phyloP scores from a whole-genome alignment of 2,888 invertebrate genomes.

The Athrips mouffetella region DNA sequence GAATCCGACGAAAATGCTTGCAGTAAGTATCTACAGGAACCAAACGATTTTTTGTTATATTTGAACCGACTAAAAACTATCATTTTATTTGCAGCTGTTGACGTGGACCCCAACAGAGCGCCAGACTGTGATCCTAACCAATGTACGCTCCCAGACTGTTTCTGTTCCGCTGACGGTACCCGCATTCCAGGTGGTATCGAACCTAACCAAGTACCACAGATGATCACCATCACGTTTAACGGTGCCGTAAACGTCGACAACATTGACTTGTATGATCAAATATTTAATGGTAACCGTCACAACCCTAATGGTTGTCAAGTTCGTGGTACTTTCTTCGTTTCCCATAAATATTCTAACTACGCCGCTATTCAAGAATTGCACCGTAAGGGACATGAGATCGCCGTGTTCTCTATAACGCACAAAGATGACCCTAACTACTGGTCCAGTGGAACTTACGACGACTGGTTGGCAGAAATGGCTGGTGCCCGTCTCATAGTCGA shows the following conservation, averaged over 20 bases:
- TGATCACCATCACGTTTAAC: constrained; percentile 95
- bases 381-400: constrained; percentile 93
- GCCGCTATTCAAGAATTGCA: constrained; percentile 93
- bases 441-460: constrained; percentile 91
- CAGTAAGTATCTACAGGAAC: constrained; percentile 82
- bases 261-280: constrained; percentile 93
- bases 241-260: constrained; percentile 96
- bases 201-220: constrained; percentile 91
- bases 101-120: constrained; percentile 93
- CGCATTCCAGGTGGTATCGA: constrained; percentile 91
- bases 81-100: constrained; percentile 82
- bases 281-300: constrained; percentile 89
- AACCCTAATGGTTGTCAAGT: constrained; percentile 95
- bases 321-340: constrained; percentile 93
- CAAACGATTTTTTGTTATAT: not conserved
- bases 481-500: constrained; percentile 92
- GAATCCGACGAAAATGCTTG: constrained; percentile 97
- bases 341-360: constrained; percentile 95
- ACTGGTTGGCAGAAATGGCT: constrained; percentile 97
- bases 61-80: not conserved
- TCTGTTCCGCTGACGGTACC: constrained; percentile 95
- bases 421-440: constrained; percentile 95
- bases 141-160: constrained; percentile 93
- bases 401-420: constrained; percentile 94
- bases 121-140: constrained; percentile 94